phyloP scores from a whole-genome alignment of 2,113 vertebrate species.

The Tringa solitaria region DNA sequence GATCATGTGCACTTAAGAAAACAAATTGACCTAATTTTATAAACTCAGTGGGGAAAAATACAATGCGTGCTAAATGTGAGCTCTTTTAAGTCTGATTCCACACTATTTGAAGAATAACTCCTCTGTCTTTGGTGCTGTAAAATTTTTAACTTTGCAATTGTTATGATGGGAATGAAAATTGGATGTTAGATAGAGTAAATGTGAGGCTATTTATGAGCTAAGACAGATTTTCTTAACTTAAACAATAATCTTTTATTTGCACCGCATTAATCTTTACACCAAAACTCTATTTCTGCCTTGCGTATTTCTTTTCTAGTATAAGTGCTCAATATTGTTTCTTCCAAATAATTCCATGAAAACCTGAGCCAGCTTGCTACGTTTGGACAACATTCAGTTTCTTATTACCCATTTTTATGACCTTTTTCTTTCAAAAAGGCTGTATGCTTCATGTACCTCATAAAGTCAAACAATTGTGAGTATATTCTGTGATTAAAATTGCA shows the following conservation, averaged over 20 bases:
- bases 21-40: neutral
- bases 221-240: conserved; percentile 7
- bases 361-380: neutral
- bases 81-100: neutral
- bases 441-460: conserved; percentile 42
- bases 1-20: neutral
- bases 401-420: conserved; percentile 6
- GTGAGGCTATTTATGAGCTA: neutral
- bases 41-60: neutral
- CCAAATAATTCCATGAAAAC: neutral
- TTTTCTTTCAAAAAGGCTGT: neutral
- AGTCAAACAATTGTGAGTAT: conserved; percentile 59
- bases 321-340: neutral
- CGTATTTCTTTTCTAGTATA: neutral
- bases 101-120: neutral
- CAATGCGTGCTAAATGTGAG: neutral
- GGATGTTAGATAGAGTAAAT: neutral
- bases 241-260: conserved; percentile 34
- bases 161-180: neutral
- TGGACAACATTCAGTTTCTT: neutral
- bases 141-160: conserved; percentile 9
- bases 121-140: neutral
- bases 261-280: neutral
- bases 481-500: conserved; percentile 69
- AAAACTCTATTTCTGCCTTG: neutral